A percentile compares a stretch with the other conserved stretches of the same genome.
Conservation (phyloP, 2,113 vertebrate species). For the Platycercus adscitus region DNA sequence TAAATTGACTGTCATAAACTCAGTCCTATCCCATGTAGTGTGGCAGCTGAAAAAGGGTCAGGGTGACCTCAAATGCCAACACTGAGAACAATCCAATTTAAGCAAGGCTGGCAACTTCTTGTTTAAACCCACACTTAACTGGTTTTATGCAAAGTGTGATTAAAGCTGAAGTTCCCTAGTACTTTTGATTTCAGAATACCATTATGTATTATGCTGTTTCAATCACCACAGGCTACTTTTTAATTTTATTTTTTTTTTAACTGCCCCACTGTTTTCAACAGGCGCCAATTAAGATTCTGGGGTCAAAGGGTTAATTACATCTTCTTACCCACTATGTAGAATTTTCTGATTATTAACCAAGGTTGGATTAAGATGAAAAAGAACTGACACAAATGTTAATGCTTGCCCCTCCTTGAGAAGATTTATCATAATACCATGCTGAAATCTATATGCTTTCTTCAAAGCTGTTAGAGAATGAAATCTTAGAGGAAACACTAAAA, state of each 20-base stretch:
- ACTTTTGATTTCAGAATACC: slow-evolving; percentile 71
- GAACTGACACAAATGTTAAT: slow-evolving; percentile 80
- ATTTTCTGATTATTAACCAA: slow-evolving; percentile 86
- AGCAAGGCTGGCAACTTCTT: slow-evolving; percentile 3
- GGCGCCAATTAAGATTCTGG: slow-evolving; percentile 84
- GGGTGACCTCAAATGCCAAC: not conserved
- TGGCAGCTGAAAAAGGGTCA: not conserved
- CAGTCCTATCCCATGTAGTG: not conserved
- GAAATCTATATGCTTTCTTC: slow-evolving; percentile 75
- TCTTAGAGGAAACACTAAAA: slow-evolving; percentile 73
- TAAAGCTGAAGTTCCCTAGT: slow-evolving; percentile 65
- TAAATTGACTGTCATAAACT: not conserved
- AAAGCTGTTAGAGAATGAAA: slow-evolving; percentile 74
- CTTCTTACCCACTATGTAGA: slow-evolving; percentile 85
- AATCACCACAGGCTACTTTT: slow-evolving; percentile 79
- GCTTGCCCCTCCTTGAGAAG: slow-evolving; percentile 76
- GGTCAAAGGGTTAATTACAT: slow-evolving; percentile 92
- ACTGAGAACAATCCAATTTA: slow-evolving; percentile 24
- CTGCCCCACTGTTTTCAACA: slow-evolving; percentile 83
- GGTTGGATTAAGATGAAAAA: slow-evolving; percentile 83
- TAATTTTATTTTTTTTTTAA: slow-evolving; percentile 63
- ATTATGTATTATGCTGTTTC: slow-evolving; percentile 71
- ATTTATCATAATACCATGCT: slow-evolving; percentile 78
- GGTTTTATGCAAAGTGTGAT: slow-evolving; percentile 66
- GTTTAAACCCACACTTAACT: slow-evolving; percentile 10